Percentiles rank a stretch among this genome's conserved stretches.
phyloP scores from a whole-genome alignment of 2,113 vertebrate genomes.

The Limnothrissa miodon region DNA sequence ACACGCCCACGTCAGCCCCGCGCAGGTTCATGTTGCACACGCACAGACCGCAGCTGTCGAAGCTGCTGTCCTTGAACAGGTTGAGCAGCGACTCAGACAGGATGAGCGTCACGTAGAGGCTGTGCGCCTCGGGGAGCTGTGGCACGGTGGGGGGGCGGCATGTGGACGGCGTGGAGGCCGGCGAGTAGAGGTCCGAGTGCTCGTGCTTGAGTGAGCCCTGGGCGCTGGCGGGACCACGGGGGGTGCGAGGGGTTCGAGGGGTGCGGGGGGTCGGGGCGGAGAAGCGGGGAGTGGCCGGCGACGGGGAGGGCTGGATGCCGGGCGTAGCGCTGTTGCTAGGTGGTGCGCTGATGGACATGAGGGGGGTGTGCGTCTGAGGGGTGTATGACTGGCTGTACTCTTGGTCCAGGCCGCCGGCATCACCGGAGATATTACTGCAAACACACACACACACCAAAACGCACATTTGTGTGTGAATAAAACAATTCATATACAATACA shows the following conservation, averaged over 20 bases:
- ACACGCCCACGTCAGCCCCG: constrained; percentile 94
- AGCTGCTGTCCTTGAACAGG: constrained; percentile 83
- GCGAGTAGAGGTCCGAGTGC: constrained; percentile 94
- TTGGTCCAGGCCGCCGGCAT: constrained; percentile 88
- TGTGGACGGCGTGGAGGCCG: constrained; percentile 94
- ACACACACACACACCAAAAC: not conserved
- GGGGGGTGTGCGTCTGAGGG: constrained; percentile 91
- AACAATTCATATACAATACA: no score
- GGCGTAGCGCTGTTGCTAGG: constrained; percentile 90
- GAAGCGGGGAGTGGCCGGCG: constrained; percentile 91
- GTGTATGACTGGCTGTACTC: constrained; percentile 92
- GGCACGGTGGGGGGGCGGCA: constrained; percentile 91
- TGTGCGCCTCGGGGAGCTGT: constrained; percentile 95
- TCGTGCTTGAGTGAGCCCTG: constrained; percentile 95
- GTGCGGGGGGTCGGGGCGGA: constrained; percentile 89
- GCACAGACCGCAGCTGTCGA: constrained; percentile 98
- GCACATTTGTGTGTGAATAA: not conserved
- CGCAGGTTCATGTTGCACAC: constrained; percentile 99
- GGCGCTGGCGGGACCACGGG: constrained; percentile 89
- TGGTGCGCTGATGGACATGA: constrained; percentile 91
- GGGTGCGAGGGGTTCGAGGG: constrained; percentile 91
- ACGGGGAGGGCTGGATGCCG: constrained; percentile 85
- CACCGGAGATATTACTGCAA: constrained; percentile 75
- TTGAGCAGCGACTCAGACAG: constrained; percentile 72
- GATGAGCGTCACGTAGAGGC: constrained; percentile 97